Conservation (phyloP, 2,888 invertebrate genomes). For the Cheilosia variabilis region DNA sequence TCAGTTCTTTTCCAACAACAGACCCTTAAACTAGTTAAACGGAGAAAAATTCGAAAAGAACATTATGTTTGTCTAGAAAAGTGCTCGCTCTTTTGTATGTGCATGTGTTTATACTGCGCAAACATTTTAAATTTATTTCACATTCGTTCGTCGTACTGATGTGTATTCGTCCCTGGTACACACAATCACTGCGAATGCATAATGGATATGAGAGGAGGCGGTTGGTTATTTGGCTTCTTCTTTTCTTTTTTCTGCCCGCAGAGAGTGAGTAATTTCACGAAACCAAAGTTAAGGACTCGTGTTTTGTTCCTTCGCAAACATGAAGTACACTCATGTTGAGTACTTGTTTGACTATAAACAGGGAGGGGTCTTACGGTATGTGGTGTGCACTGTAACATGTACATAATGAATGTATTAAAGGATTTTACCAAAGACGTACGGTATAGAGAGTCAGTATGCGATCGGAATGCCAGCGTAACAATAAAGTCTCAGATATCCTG, state of each 20-base stretch:
- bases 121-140: constrained; percentile 73
- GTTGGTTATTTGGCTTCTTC: constrained; percentile 8
- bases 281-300: constrained; percentile 65
- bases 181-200: constrained; percentile 45
- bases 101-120: constrained; percentile 49
- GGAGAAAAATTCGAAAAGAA: constrained; percentile 70
- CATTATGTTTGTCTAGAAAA: constrained; percentile 68
- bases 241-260: neutral
- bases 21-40: constrained; percentile 72
- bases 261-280: constrained; percentile 50
- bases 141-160: constrained; percentile 46
- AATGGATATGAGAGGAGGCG: constrained; percentile 44
- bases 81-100: constrained; percentile 15
- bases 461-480: neutral
- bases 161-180: constrained; percentile 20
- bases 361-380: neutral
- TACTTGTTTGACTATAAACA: constrained; percentile 42
- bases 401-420: constrained; percentile 45
- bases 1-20: constrained; percentile 12
- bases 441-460: constrained; percentile 16
- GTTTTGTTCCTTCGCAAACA: constrained; percentile 61
- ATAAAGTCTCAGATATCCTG: constrained; percentile 4
- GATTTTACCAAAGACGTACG: neutral
- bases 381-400: neutral
- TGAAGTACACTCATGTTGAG: constrained; percentile 62